Conservation (phyloP, 2,888 invertebrate genomes). For the Endomychus coccineus region DNA sequence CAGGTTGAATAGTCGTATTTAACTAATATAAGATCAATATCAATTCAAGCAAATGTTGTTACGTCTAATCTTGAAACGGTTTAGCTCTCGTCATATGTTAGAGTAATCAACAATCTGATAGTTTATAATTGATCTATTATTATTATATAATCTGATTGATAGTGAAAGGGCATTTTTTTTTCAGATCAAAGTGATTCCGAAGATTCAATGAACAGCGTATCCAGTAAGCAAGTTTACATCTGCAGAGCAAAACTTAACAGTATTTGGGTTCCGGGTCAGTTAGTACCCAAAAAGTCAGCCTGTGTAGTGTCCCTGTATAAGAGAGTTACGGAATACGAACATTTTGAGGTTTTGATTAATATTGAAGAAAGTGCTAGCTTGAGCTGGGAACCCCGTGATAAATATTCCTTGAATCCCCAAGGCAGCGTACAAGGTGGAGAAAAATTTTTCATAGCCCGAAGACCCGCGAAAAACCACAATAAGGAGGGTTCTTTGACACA, state of each 20-base stretch:
- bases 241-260: slow-evolving; percentile 68
- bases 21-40: no score
- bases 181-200: slow-evolving; percentile 40
- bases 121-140: no score
- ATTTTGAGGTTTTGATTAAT: slow-evolving; percentile 69
- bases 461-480: slow-evolving; percentile 27
- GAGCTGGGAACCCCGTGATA: slow-evolving; percentile 69
- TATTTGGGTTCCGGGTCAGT: slow-evolving; percentile 65
- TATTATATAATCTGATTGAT: no score
- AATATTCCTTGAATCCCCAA: slow-evolving; percentile 56
- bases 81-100: no score
- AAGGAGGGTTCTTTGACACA: slow-evolving; percentile 44
- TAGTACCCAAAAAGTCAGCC: slow-evolving; percentile 46
- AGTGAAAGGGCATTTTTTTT: no score
- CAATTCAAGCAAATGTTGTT: no score
- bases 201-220: slow-evolving; percentile 42
- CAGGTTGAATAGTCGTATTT: no score
- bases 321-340: slow-evolving; percentile 48
- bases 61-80: no score
- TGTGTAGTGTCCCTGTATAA: slow-evolving; percentile 60
- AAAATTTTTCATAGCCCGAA: slow-evolving; percentile 37
- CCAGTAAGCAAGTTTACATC: slow-evolving; percentile 53
- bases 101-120: no score
- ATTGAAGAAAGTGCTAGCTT: slow-evolving; percentile 69
- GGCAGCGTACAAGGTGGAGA: slow-evolving; percentile 59